phyloP scores from a whole-genome alignment of 64 coral and sea anemone species.

The Acropora tenuis region DNA sequence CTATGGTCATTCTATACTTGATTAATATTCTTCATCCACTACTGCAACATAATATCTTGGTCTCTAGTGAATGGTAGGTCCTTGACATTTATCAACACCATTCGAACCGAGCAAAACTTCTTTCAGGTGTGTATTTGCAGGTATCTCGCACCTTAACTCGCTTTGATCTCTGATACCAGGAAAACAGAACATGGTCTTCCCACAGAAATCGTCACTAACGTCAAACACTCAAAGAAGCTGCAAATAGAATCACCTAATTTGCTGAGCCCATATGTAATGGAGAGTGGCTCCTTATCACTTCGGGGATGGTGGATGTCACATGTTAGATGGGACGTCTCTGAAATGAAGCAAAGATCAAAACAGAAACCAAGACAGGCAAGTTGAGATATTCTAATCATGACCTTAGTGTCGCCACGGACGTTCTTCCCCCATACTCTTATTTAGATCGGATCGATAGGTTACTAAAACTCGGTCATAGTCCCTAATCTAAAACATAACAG shows the following conservation, averaged over 20 bases:
- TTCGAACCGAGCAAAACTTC: not conserved
- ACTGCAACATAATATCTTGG: constrained; percentile 1
- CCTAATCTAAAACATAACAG: too few relatives aligned
- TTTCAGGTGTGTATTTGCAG: not conserved
- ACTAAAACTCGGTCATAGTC: too few relatives aligned
- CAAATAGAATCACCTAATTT: not conserved
- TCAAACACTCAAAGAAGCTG: not conserved
- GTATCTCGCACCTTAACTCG: too few relatives aligned
- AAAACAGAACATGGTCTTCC: not conserved
- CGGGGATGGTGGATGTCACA: constrained; percentile 55
- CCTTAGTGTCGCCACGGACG: too few relatives aligned
- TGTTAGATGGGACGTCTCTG: constrained; percentile 32
- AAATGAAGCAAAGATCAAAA: constrained; percentile 17
- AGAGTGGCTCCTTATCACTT: constrained; percentile 10
- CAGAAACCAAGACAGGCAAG: not conserved
- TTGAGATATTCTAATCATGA: not conserved
- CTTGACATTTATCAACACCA: not conserved
- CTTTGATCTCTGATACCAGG: not conserved
- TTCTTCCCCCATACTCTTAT: too few relatives aligned
- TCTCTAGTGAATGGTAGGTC: not conserved
- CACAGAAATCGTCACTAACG: not conserved
- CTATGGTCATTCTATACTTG: constrained; percentile 13
- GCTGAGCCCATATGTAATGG: constrained; percentile 19
- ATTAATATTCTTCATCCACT: constrained; percentile 20
- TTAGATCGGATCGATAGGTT: too few relatives aligned